Evolutionary conservation across 2,797 vertebrate species (phyloP), one percentile per base, ranked within the genome.

Genomic region (Pseudomugil tenellus): DNA sequence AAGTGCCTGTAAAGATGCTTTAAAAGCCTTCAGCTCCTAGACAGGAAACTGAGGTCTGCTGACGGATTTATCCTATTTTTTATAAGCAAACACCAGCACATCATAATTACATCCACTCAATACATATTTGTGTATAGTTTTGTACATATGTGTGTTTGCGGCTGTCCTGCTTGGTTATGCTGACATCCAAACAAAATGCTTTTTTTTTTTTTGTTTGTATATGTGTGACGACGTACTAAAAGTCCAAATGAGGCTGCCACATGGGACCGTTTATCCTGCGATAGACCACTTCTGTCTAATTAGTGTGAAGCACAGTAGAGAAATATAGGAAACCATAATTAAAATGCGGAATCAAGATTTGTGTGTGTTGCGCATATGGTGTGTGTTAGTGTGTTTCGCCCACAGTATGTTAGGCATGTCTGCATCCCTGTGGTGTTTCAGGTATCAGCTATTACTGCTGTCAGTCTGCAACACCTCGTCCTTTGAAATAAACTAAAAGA

Each of bases 231-330:
- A 74, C 31, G 72, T 67, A 74, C 81, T 87, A 90, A 89, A 90
- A 90, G 83, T 89, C 84, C 70, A 85, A 92, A 87, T 85, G 86
- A 85, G 84, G 61, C 32, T 48, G 84, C 87, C 92, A 92, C 91
- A 94, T 93, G 93, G 93, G 87, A 94, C 72, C 87, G 79, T 91
- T 94, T 93, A 92, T 89, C 90, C 85, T 46, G 72, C 74, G 81
- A 89, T 88, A 87, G 71, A 92, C 91, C 90, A 87, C 90, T 92
- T 92, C 91, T 91, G 89, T 93, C 92, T 93, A 94, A 94, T 94
- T 94, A 94, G 88, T 74, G 84, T 78, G 84, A 89, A 90, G 79
- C 80, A 75, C 70, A 72, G 84, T 59, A 53, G 84, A 88, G 78
- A 88, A 91, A 85, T 92, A 87, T 77, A 83, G 83, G 84, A 70